Conservation (phyloP, 92 coral and sea anemone species). For the Palythoa grandis region DNA sequence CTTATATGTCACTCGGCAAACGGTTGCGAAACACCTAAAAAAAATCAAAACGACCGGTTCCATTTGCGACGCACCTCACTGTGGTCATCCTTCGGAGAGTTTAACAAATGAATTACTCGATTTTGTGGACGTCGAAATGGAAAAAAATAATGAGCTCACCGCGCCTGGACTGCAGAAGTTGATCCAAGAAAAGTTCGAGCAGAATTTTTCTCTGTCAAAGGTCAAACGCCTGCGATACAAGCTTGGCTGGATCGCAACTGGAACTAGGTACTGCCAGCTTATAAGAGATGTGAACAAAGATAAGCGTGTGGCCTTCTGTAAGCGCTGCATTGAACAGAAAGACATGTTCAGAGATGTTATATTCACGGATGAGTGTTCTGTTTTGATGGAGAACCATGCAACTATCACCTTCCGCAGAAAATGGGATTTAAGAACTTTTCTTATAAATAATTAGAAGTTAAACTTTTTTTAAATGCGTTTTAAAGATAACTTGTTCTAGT, state of each 20-base stretch:
- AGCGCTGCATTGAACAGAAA: constrained; percentile 6
- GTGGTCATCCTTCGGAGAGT: too few relatives aligned
- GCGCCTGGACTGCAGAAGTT: constrained; percentile 17
- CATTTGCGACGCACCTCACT: too few relatives aligned
- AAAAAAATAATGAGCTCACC: constrained; percentile 41
- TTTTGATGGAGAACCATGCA: constrained; percentile 40
- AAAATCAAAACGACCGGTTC: too few relatives aligned
- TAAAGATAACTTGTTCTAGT: too few relatives aligned
- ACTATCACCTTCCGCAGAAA: constrained; percentile 12
- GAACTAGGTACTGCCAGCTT: constrained; percentile 60
- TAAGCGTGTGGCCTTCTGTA: constrained; percentile 23
- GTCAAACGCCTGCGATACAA: constrained; percentile 34
- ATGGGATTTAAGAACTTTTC: background rate
- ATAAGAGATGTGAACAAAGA: constrained; percentile 29
- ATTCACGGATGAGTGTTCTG: constrained; percentile 36
- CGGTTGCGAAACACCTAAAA: too few relatives aligned
- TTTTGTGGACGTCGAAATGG: too few relatives aligned
- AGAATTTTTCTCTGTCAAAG: constrained; percentile 13
- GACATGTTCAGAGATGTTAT: constrained; percentile 28
- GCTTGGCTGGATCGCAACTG: constrained; percentile 51
- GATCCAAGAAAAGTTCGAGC: constrained; percentile 8
- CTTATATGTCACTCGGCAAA: too few relatives aligned
- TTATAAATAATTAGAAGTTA: too few relatives aligned
- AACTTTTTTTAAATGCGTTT: too few relatives aligned
- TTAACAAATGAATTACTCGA: too few relatives aligned